Conservation (phyloP, 2,797 vertebrate genomes). For the Scolopax rusticola region DNA sequence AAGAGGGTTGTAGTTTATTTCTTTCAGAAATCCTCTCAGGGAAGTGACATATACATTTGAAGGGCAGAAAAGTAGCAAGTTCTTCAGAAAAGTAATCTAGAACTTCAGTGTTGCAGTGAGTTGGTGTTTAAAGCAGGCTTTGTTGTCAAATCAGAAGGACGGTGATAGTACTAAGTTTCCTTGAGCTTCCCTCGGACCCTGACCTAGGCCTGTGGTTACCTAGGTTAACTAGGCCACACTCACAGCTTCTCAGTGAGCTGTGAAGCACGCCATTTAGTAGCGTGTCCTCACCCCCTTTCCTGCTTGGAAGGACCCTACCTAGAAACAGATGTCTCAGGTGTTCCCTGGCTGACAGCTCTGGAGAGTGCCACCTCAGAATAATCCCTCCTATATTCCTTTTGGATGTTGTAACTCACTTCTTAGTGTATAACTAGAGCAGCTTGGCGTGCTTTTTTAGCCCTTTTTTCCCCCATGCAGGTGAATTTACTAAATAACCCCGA, state of each 20-base stretch:
- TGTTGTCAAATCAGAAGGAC: not conserved
- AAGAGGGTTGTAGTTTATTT: not conserved
- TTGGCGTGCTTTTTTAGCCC: not conserved
- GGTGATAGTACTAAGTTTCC: not conserved
- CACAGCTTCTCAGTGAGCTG: not conserved
- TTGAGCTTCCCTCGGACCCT: not conserved
- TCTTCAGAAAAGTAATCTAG: not conserved
- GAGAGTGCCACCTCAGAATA: not conserved
- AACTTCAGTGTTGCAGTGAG: not conserved
- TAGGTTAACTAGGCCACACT: too few species aligned
- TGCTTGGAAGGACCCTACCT: not conserved
- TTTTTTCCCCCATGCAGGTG: not conserved
- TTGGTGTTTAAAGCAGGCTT: not conserved
- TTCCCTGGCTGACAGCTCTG: not conserved
- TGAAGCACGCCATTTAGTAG: not conserved
- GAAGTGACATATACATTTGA: not conserved
- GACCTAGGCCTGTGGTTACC: not conserved
- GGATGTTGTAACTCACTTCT: not conserved
- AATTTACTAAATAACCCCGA: not conserved
- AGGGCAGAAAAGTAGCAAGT: not conserved
- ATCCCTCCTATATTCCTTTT: not conserved
- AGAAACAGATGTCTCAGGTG: not conserved
- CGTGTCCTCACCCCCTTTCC: not conserved
- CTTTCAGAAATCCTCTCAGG: not conserved
- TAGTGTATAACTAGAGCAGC: not conserved